Evolutionary conservation across 2,888 invertebrate species (phyloP).

Genomic region (Napeogenes sylphis): DNA sequence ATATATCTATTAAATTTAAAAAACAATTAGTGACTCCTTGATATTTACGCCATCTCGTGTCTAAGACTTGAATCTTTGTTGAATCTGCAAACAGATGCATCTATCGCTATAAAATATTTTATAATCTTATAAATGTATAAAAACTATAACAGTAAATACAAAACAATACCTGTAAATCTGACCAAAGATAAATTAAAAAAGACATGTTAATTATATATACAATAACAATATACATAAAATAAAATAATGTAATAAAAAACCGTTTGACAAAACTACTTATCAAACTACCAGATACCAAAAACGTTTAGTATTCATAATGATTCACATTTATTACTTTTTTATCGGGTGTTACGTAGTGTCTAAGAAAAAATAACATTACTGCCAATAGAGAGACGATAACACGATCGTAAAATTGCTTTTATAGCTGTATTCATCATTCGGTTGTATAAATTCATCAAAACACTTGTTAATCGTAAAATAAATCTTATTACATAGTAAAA

Average conservation of each 20-base stretch:
- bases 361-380: slow-evolving; percentile 48
- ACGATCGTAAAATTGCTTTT: slow-evolving; percentile 68
- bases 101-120: background rate
- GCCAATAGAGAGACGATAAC: slow-evolving; percentile 71
- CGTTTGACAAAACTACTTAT: slow-evolving; percentile 18
- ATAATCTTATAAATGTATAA: background rate
- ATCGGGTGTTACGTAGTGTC: slow-evolving; percentile 44
- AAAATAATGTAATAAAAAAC: slow-evolving; percentile 16
- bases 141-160: too few species aligned
- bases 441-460: slow-evolving; percentile 76
- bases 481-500: slow-evolving; percentile 77
- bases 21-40: background rate
- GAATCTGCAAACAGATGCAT: too few species aligned
- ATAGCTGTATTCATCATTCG: slow-evolving; percentile 75
- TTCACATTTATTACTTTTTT: slow-evolving; percentile 29
- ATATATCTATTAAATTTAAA: too few species aligned
- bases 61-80: background rate
- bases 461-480: slow-evolving; percentile 78
- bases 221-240: slow-evolving; percentile 23
- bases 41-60: background rate
- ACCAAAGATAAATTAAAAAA: too few species aligned
- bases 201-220: background rate
- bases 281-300: slow-evolving; percentile 24
- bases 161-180: too few species aligned
- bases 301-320: slow-evolving; percentile 24